Evolutionary conservation across 2,797 vertebrate species (phyloP).

Genomic region (Falco concolor): DNA sequence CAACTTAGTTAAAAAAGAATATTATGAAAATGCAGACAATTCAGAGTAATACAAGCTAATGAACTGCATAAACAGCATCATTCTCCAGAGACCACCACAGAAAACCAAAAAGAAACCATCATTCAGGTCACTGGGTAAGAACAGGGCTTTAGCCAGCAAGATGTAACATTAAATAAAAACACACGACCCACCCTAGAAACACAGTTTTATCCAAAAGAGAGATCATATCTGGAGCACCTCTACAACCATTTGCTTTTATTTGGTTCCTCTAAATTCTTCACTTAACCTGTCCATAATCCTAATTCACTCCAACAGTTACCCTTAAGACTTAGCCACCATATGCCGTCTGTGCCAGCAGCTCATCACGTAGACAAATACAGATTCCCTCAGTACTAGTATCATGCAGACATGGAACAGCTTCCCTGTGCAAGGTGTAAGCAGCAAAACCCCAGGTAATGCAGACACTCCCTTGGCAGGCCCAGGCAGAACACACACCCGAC

Average conservation of each 20-base stretch:
- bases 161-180: not conserved
- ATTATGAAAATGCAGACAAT: not conserved
- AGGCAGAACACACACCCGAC: not conserved
- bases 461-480: not conserved
- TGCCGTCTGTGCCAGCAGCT: not conserved
- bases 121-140: not conserved
- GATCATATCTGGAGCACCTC: not conserved
- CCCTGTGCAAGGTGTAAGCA: not conserved
- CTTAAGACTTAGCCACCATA: not conserved
- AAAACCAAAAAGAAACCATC: not conserved
- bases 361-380: not conserved
- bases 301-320: not conserved
- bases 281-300: not conserved
- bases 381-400: not conserved
- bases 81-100: not conserved
- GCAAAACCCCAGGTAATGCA: rapidly evolving
- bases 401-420: rapidly evolving
- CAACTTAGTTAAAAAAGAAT: not conserved
- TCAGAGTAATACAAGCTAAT: not conserved
- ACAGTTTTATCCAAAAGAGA: not conserved
- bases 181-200: not conserved
- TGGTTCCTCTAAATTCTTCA: not conserved
- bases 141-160: not conserved
- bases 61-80: not conserved
- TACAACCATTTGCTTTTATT: not conserved